Evolutionary conservation across 53 echinoderm and acorn worm species (phyloP), one percentile per base, ranked within the genome.

Genomic region (Antedon mediterranea): DNA sequence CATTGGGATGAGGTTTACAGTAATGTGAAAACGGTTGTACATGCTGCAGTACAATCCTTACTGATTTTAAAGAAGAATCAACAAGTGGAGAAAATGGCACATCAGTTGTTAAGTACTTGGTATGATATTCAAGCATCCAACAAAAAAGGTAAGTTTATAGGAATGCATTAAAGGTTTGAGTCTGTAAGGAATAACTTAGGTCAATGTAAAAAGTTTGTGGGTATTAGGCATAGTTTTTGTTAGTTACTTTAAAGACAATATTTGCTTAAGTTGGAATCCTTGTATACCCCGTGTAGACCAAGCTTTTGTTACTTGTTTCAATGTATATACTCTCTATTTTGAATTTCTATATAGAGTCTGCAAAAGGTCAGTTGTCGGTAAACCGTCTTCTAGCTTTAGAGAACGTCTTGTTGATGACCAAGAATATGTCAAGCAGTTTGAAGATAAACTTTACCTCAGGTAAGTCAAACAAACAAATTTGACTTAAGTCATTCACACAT

Each of bases 1-100:
- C 94, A 94, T 74, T 87, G 85, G 83, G 94, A 94, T 72, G 78
- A 81, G 23, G 42, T 91, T 0, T 13, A 82, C 18, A 75, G 75
- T 28, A 71, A 74, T 11, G 73, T 89, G 0, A 83, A 85, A 76
- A 72, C 71, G 29, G 83, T 89, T 71, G 82, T 90, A 37, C 80
- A 81, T 83, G 81, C 78, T 73, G 85, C 86, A 23, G 75, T 83
- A 73, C 71, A 83, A 33, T 79, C 30, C n/a, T 76, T 88, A 34
- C 85, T 91, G n/a, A 31, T 84, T 79, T 80, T 73, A 28, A 29
- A 31, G 0, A 72, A 79, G 18, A 83, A 72, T 28, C 57, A 57
- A 23, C 11, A 57, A 26, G 34, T 31, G 77, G 74, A 76, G 70
- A 84, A 81, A 30, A 77, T 77, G 72, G 77, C 84, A 34, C 37